Conservation (phyloP, 1,140 invertebrate species). For the Venturia canescens region DNA sequence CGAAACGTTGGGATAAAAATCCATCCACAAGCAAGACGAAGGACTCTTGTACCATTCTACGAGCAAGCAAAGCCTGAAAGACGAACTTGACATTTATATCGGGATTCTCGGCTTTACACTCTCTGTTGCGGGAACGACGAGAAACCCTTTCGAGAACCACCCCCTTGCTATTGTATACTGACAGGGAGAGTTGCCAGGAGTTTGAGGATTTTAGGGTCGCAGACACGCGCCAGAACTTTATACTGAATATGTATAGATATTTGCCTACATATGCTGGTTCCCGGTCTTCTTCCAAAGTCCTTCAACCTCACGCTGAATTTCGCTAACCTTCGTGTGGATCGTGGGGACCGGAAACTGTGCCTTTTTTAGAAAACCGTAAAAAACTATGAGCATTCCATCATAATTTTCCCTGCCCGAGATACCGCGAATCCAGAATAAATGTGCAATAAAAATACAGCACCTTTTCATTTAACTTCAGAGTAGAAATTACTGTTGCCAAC, state of each 20-base stretch:
- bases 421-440: not conserved
- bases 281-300: conserved; percentile 22
- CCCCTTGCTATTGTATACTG: conserved; percentile 20
- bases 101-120: conserved; percentile 76
- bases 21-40: conserved; percentile 48
- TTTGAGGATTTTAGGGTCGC: conserved; percentile 4
- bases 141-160: conserved; percentile 64
- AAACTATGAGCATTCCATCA: not conserved
- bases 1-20: conserved; percentile 34
- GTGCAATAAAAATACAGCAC: no score
- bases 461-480: no score
- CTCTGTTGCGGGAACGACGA: conserved; percentile 33
- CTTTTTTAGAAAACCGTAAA: not conserved
- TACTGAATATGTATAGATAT: not conserved
- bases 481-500: no score
- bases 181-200: conserved; percentile 24
- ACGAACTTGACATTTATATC: conserved; percentile 76
- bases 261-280: not conserved
- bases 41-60: conserved; percentile 47
- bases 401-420: not conserved
- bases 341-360: not conserved
- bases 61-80: conserved; percentile 66
- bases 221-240: not conserved
- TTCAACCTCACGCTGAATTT: conserved; percentile 16
- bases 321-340: not conserved